These are phyloP conservation scores for Drosophila nannoptera DNA, from an alignment of 1,140 invertebrate genomes.

Conservation along the genomic window DNA sequence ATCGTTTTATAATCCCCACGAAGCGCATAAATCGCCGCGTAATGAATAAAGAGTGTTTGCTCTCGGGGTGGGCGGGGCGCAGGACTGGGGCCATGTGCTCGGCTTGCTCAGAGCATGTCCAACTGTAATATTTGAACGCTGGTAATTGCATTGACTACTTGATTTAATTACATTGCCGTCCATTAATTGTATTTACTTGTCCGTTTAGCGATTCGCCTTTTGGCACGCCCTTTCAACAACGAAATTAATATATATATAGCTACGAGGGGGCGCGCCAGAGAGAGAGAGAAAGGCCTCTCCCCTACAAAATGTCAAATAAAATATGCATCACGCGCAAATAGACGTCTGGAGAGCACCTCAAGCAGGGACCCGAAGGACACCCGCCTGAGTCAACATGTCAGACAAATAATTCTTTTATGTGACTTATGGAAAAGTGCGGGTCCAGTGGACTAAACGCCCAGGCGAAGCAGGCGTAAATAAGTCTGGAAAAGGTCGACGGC, in stretches of 20 bases:
- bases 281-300: background rate
- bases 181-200: slow-evolving; percentile 39
- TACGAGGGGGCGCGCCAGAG: background rate
- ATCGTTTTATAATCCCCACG: slow-evolving; percentile 20
- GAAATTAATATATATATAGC: slow-evolving; percentile 46
- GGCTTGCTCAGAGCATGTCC: slow-evolving; percentile 19
- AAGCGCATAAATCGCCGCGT: slow-evolving; percentile 17
- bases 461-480: slow-evolving; percentile 5
- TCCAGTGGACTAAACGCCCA: slow-evolving; percentile 11
- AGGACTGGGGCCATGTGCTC: no score
- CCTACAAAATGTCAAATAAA: slow-evolving; percentile 62
- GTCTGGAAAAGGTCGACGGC: slow-evolving; percentile 21
- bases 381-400: slow-evolving; percentile 53
- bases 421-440: slow-evolving; percentile 59
- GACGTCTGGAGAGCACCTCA: slow-evolving; percentile 39
- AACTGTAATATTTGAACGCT: slow-evolving; percentile 22
- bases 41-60: slow-evolving; percentile 15
- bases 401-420: slow-evolving; percentile 66
- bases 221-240: background rate
- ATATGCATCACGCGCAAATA: slow-evolving; percentile 66
- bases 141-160: slow-evolving; percentile 28
- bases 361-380: slow-evolving; percentile 8
- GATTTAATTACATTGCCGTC: slow-evolving; percentile 40
- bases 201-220: background rate
- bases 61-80: slow-evolving; percentile 4